These are phyloP conservation scores for Ovibos moschatus DNA, from an alignment of 2,113 vertebrate species.

Conservation along the genomic window DNA sequence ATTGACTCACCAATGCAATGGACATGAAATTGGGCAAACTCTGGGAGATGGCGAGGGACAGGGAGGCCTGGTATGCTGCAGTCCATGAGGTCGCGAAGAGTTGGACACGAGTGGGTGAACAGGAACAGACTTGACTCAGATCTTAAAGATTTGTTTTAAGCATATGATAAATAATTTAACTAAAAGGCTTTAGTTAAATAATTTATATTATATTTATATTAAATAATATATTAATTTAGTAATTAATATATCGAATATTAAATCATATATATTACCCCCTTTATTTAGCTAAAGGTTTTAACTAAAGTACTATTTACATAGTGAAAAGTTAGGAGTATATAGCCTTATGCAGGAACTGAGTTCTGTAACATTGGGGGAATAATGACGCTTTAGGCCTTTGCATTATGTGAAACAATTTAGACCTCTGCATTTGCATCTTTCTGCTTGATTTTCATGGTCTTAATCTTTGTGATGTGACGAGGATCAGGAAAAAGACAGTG, in stretches of 20 bases:
- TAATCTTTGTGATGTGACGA: background rate
- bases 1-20: background rate
- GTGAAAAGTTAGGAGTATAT: background rate
- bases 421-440: background rate
- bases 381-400: background rate
- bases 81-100: accelerated
- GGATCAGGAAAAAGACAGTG: background rate
- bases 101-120: background rate
- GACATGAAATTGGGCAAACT: background rate
- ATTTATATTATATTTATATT: background rate
- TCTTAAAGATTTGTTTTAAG: background rate
- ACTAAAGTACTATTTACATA: background rate
- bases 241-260: background rate
- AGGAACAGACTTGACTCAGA: background rate
- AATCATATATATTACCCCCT: background rate
- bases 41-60: background rate
- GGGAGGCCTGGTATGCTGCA: background rate
- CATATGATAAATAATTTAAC: background rate
- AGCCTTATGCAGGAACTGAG: background rate
- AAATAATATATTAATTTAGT: background rate
- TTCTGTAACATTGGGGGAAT: background rate
- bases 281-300: background rate
- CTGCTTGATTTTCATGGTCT: background rate
- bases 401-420: background rate
- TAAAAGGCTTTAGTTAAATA: background rate